These are phyloP conservation scores for Caracal caracal DNA, from an alignment of 2,113 vertebrate species.

Conservation along the genomic window DNA sequence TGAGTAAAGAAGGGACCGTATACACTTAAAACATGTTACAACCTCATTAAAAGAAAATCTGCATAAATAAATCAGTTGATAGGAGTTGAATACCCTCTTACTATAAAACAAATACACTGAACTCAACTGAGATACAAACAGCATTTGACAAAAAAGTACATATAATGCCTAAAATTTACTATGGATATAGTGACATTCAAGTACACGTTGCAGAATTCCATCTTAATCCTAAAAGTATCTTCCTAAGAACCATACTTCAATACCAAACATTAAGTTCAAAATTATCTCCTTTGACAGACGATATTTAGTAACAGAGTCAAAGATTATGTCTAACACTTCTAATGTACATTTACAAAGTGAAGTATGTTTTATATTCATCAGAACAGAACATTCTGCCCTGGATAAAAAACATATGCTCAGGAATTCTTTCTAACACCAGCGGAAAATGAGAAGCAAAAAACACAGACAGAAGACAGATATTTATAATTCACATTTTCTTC, in stretches of 20 bases:
- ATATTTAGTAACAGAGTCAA: slow-evolving; percentile 71
- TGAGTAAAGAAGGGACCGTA: neutral
- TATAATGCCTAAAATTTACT: neutral
- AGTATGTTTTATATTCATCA: slow-evolving; percentile 69
- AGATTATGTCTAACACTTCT: slow-evolving; percentile 57
- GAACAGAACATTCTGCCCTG: slow-evolving; percentile 66
- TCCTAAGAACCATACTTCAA: slow-evolving; percentile 20
- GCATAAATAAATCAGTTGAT: neutral
- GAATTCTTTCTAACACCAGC: slow-evolving; percentile 68
- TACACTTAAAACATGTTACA: neutral
- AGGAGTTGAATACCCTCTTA: neutral
- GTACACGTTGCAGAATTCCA: neutral
- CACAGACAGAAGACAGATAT: slow-evolving; percentile 65
- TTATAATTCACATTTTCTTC: slow-evolving; percentile 62
- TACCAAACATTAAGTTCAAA: slow-evolving; percentile 34
- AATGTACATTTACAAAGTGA: slow-evolving; percentile 67
- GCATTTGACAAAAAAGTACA: neutral
- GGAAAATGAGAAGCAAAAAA: slow-evolving; percentile 75
- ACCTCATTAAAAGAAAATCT: slow-evolving; percentile 9
- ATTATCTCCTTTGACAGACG: slow-evolving; percentile 60
- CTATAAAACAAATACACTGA: slow-evolving; percentile 19
- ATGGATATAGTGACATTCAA: neutral
- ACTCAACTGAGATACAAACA: neutral
- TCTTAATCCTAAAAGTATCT: neutral
- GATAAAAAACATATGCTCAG: slow-evolving; percentile 78